phyloP scores from a whole-genome alignment of 1,140 invertebrate species.

The Cyclina sinensis region DNA sequence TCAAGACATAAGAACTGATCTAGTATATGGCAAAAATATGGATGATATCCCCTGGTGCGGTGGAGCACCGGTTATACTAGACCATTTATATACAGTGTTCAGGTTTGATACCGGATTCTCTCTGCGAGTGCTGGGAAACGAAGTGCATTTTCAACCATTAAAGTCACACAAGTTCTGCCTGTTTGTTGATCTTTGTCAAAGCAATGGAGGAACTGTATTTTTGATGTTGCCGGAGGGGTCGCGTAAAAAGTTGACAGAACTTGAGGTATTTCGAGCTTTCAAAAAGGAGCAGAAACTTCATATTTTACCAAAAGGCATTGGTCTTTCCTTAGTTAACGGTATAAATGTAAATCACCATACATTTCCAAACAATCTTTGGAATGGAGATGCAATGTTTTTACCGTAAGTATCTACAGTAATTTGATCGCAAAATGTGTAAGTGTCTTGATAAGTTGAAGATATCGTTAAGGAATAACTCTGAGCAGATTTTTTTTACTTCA shows the following conservation, averaged over 20 bases:
- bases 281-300: background rate
- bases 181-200: conserved; percentile 13
- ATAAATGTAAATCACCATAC: background rate
- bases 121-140: background rate
- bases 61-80: background rate
- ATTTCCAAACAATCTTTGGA: background rate
- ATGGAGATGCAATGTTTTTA: conserved; percentile 35
- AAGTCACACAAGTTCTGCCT: background rate
- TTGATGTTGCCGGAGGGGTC: conserved; percentile 36
- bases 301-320: conserved; percentile 18
- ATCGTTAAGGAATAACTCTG: no score
- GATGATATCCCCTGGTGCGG: background rate
- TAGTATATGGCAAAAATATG: no score
- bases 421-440: no score
- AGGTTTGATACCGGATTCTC: conserved; percentile 16
- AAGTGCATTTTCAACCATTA: background rate
- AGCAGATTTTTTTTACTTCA: no score
- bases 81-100: conserved; percentile 23
- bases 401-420: conserved; percentile 28
- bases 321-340: conserved; percentile 6
- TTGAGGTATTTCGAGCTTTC: background rate
- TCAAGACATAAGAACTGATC: no score
- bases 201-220: conserved; percentile 14
- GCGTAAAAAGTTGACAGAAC: background rate
- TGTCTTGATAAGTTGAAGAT: no score